These are phyloP conservation scores for Oreochromis mossambicus DNA, from an alignment of 2,797 vertebrate genomes.

Conservation along the genomic window DNA sequence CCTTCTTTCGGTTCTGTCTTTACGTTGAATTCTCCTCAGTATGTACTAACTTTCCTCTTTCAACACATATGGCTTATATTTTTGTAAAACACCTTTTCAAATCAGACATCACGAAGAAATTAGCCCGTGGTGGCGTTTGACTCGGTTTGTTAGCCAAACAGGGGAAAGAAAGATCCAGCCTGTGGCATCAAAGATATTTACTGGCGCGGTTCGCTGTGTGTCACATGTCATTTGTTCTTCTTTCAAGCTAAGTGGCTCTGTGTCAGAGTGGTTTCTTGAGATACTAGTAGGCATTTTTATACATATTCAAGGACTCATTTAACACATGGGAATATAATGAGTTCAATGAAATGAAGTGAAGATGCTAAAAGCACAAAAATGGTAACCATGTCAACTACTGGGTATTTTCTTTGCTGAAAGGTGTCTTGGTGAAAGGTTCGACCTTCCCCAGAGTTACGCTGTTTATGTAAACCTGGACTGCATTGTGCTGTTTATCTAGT, in stretches of 20 bases:
- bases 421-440: neutral
- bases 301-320: slow-evolving; percentile 5
- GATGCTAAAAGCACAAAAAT: neutral
- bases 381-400: slow-evolving; percentile 32
- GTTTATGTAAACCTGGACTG: neutral
- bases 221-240: neutral
- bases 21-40: neutral
- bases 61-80: neutral
- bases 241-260: neutral
- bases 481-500: neutral
- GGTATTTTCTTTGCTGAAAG: neutral
- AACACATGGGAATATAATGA: neutral
- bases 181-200: neutral
- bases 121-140: neutral
- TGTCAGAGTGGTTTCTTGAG: neutral
- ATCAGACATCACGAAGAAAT: neutral
- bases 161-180: neutral
- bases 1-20: neutral
- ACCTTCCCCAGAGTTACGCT: neutral
- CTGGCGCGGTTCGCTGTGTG: neutral
- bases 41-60: neutral
- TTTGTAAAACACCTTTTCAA: neutral
- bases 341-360: neutral
- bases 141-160: neutral
- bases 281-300: neutral